phyloP scores from a whole-genome alignment of 1,140 invertebrate genomes.

The Hypsibius dujardini region DNA sequence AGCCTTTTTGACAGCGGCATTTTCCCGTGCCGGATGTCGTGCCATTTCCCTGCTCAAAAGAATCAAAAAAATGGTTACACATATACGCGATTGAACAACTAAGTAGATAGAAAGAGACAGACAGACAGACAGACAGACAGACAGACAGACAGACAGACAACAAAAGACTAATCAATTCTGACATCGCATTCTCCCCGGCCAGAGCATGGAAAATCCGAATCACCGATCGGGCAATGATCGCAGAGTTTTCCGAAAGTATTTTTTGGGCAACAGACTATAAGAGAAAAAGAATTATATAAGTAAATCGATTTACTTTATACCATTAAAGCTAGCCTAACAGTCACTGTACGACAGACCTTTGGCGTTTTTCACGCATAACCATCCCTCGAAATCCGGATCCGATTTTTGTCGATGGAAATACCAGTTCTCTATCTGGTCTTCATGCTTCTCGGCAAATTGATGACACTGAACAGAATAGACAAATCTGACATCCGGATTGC shows the following conservation, averaged over 20 bases:
- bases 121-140: too few relatives aligned
- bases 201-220: constrained; percentile 49
- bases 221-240: constrained; percentile 57
- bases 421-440: constrained; percentile 68
- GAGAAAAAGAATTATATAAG: constrained; percentile 16
- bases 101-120: constrained; percentile 20
- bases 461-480: constrained; percentile 48
- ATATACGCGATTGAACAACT: too few relatives aligned
- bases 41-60: constrained; percentile 50
- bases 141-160: too few relatives aligned
- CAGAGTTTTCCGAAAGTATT: constrained; percentile 71
- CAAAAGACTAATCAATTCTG: constrained; percentile 25
- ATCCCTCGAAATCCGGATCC: constrained; percentile 48
- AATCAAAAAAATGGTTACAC: not conserved
- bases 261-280: constrained; percentile 59
- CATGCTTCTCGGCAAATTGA: constrained; percentile 57
- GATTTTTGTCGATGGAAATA: constrained; percentile 59
- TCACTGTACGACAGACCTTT: constrained; percentile 32
- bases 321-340: constrained; percentile 5
- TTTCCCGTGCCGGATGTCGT: constrained; percentile 79
- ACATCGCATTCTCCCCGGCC: constrained; percentile 81
- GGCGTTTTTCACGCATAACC: constrained; percentile 66
- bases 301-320: not conserved
- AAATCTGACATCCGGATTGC: constrained; percentile 19
- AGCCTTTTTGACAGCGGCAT: constrained; percentile 69